Conservation (phyloP, 2,113 vertebrate genomes). For the Pardalotus punctatus region DNA sequence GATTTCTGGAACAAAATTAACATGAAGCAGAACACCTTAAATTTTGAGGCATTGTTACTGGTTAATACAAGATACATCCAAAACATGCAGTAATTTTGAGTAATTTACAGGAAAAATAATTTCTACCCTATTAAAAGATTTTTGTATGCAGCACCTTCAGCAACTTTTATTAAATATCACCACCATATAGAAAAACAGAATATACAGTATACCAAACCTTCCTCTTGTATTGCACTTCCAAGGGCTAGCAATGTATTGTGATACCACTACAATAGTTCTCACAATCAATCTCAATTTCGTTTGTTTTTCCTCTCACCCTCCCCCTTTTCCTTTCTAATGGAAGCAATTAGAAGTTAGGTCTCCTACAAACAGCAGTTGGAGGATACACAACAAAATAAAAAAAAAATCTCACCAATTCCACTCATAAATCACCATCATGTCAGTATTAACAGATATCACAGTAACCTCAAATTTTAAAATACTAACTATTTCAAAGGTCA, state of each 20-base stretch:
- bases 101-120: not conserved
- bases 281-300: not conserved
- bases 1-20: not conserved
- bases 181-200: not conserved
- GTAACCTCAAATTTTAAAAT: not conserved
- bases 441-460: not conserved
- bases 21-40: not conserved
- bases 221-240: not conserved
- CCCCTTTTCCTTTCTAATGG: not conserved
- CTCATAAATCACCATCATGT: fast-evolving
- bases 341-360: not conserved
- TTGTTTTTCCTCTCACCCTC: not conserved
- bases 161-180: not conserved
- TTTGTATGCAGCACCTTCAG: not conserved
- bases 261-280: not conserved
- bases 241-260: not conserved
- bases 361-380: not conserved
- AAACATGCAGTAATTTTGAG: not conserved
- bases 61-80: not conserved
- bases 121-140: not conserved
- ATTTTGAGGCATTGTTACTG: not conserved
- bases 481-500: not conserved
- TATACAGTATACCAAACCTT: not conserved
- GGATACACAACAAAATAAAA: not conserved
- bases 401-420: not conserved